Percentiles rank a stretch among this genome's conserved stretches.
These are phyloP conservation scores for Corythucha ciliata DNA, from an alignment of 2,888 invertebrate genomes.

Conservation along the genomic window DNA sequence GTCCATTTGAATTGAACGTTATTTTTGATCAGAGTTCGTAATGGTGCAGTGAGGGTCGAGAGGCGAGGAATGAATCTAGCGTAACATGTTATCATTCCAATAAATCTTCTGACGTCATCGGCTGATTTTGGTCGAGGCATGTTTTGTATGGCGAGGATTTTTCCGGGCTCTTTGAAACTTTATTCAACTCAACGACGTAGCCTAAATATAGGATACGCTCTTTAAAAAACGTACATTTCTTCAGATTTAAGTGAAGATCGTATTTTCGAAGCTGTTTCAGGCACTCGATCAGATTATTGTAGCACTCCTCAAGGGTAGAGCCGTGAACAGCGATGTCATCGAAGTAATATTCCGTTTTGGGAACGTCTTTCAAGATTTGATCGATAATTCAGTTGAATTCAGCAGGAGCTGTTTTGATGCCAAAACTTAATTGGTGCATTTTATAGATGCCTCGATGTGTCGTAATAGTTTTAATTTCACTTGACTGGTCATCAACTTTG, in stretches of 20 bases:
- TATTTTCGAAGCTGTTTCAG: conserved; percentile 4
- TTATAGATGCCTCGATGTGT: conserved; percentile 20
- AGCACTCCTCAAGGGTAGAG: conserved; percentile 25
- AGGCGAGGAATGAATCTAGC: conserved; percentile 14
- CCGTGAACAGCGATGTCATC: conserved; percentile 34
- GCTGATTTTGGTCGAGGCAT: neutral
- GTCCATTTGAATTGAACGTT: conserved; percentile 29
- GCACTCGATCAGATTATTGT: neutral
- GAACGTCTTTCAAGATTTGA: conserved; percentile 23
- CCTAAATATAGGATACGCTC: conserved; percentile 10
- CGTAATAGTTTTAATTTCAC: conserved; percentile 19
- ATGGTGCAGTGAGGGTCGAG: conserved; percentile 25
- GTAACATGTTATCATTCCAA: conserved; percentile 20
- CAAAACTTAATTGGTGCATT: conserved; percentile 2
- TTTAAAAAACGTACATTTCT: conserved; percentile 13
- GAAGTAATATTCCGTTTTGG: conserved; percentile 23
- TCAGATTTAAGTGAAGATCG: conserved; percentile 14
- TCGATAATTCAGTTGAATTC: conserved; percentile 17
- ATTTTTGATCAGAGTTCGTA: conserved; percentile 28
- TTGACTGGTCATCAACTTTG: conserved; percentile 23
- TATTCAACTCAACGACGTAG: neutral
- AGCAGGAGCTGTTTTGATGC: conserved; percentile 16
- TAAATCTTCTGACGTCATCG: conserved; percentile 6
- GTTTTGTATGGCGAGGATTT: conserved; percentile 8
- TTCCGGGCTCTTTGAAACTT: conserved; percentile 13